Conservation (phyloP, 2,113 vertebrate genomes). For the Deroptyus accipitrinus region DNA sequence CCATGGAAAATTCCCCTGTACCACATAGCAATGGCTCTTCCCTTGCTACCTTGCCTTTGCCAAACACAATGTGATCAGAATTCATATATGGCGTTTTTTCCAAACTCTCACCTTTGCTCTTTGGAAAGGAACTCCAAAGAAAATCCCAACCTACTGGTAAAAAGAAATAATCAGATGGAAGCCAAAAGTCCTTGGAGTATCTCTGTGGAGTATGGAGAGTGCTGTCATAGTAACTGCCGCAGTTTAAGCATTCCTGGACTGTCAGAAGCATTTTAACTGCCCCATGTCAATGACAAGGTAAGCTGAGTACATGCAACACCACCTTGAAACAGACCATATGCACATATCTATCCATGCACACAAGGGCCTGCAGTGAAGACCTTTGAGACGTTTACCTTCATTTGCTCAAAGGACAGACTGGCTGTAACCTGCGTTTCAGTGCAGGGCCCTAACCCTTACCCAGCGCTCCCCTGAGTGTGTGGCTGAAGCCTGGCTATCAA, state of each 20-base stretch:
- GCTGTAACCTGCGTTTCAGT: background rate
- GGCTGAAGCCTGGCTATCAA: background rate
- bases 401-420: background rate
- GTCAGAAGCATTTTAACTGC: background rate
- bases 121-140: background rate
- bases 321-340: rapidly evolving
- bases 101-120: background rate
- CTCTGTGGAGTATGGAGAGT: background rate
- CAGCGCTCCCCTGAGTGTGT: rapidly evolving
- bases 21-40: background rate
- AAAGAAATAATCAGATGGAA: background rate
- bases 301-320: rapidly evolving
- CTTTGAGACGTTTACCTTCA: background rate
- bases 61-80: background rate
- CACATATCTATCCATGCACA: background rate
- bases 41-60: background rate
- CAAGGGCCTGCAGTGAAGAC: background rate
- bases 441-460: background rate
- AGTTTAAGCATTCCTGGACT: background rate
- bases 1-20: background rate
- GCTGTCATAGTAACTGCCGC: background rate
- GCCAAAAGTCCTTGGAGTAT: background rate
- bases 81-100: background rate
- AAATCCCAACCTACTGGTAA: background rate
- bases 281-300: background rate